phyloP scores from a whole-genome alignment of 1,140 invertebrate species.

The Callitettix versicolor region DNA sequence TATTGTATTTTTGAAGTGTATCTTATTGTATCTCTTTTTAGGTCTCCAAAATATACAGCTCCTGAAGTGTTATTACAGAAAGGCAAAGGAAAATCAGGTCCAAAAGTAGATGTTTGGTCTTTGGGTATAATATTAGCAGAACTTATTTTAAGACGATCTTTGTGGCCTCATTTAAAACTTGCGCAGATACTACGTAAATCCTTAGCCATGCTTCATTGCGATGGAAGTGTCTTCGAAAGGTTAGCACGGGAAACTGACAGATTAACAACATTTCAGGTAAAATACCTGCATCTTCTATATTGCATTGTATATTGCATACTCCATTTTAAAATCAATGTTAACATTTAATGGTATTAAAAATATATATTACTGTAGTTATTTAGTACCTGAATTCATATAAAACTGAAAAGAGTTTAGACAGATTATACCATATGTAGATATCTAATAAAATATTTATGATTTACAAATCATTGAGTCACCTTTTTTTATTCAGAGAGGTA shows the following conservation, averaged over 20 bases:
- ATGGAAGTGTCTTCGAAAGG: conserved; percentile 54
- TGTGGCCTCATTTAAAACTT: conserved; percentile 64
- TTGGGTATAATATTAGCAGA: conserved; percentile 80
- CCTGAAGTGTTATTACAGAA: conserved; percentile 65
- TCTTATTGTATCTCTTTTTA: conserved; percentile 36
- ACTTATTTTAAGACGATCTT: conserved; percentile 46
- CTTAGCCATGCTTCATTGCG: conserved; percentile 52
- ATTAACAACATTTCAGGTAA: conserved; percentile 51
- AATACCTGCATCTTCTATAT: conserved; percentile 18
- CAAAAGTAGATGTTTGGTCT: conserved; percentile 83
- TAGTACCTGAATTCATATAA: too few species aligned
- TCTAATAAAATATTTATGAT: too few species aligned
- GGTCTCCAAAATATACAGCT: conserved; percentile 66
- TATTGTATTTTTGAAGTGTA: too few species aligned
- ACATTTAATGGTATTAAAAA: too few species aligned
- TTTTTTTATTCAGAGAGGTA: too few species aligned
- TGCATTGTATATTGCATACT: too few species aligned
- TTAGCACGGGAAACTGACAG: conserved; percentile 66
- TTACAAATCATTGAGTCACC: too few species aligned
- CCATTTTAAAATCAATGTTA: too few species aligned
- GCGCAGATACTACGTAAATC: conserved; percentile 62
- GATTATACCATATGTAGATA: too few species aligned
- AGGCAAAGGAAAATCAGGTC: conserved; percentile 33
- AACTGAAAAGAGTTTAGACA: too few species aligned
- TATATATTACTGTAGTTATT: too few species aligned